Evolutionary conservation across 2,113 vertebrate species (phyloP).

Genomic region (Sander vitreus): DNA sequence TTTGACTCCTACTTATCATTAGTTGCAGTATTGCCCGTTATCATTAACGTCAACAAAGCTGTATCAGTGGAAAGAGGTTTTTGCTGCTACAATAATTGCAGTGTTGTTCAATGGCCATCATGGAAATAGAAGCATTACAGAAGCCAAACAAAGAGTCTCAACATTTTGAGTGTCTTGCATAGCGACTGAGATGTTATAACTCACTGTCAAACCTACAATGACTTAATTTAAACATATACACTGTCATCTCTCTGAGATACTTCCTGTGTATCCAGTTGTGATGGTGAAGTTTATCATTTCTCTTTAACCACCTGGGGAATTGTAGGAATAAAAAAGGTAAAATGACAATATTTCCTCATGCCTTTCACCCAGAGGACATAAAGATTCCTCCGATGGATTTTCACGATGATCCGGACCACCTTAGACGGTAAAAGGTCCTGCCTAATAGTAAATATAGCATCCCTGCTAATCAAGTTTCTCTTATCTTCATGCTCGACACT

Average conservation of each 20-base stretch:
- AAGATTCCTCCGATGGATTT: constrained; percentile 22
- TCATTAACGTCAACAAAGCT: not conserved
- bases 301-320: not conserved
- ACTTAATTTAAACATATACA: not conserved
- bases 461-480: constrained; percentile 66
- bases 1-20: no score
- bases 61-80: not conserved
- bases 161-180: not conserved
- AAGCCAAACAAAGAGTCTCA: not conserved
- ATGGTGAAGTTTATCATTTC: not conserved
- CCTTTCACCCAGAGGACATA: not conserved
- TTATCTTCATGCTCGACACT: constrained; percentile 77
- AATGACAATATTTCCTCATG: not conserved
- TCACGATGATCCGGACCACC: constrained; percentile 8
- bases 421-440: constrained; percentile 49
- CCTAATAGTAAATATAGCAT: constrained; percentile 76
- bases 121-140: not conserved
- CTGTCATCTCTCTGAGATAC: not conserved
- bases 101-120: not conserved
- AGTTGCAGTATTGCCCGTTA: not conserved
- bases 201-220: not conserved
- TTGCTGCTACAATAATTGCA: not conserved
- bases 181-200: not conserved
- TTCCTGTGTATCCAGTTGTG: not conserved
- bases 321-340: not conserved